Percentiles rank a stretch among this genome's conserved stretches.
Evolutionary conservation across 2,113 vertebrate species (phyloP).

Genomic region (Rhea americana): DNA sequence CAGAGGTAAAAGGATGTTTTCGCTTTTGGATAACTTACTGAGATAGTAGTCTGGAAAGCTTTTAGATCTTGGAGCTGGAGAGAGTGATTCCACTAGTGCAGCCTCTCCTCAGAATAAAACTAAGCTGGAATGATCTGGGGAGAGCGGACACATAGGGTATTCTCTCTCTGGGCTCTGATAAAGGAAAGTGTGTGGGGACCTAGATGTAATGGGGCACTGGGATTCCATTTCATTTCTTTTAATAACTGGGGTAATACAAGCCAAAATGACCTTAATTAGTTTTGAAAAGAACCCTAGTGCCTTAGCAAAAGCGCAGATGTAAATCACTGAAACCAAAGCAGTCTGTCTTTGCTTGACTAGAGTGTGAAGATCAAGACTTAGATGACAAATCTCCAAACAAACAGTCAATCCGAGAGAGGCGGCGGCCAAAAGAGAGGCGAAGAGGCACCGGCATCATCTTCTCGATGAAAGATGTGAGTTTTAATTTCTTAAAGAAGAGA

Average conservation of each 20-base stretch:
- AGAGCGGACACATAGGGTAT: background rate
- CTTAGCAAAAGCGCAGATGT: background rate
- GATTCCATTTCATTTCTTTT: background rate
- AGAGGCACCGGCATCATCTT: conserved; percentile 75
- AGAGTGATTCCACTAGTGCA: background rate
- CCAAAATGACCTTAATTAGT: background rate
- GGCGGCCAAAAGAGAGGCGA: conserved; percentile 69
- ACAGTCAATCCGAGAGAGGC: conserved; percentile 70
- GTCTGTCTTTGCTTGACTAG: conserved; percentile 72
- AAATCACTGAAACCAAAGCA: conserved; percentile 48
- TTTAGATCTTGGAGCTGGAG: background rate
- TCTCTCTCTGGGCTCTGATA: background rate
- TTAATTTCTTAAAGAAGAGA: background rate
- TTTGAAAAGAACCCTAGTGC: background rate
- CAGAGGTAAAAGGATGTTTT: background rate
- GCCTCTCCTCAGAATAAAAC: background rate
- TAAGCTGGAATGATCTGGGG: background rate
- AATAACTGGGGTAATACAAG: background rate
- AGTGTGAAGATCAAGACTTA: conserved; percentile 74
- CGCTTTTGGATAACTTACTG: background rate
- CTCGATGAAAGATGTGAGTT: conserved; percentile 79
- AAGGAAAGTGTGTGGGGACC: background rate
- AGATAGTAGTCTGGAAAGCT: background rate
- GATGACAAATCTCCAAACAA: conserved; percentile 68
- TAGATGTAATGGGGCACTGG: background rate